A percentile compares a stretch with the other conserved stretches of the same genome.
Evolutionary conservation across 1,140 invertebrate species (phyloP).

Genomic region (Gryon sp.): DNA sequence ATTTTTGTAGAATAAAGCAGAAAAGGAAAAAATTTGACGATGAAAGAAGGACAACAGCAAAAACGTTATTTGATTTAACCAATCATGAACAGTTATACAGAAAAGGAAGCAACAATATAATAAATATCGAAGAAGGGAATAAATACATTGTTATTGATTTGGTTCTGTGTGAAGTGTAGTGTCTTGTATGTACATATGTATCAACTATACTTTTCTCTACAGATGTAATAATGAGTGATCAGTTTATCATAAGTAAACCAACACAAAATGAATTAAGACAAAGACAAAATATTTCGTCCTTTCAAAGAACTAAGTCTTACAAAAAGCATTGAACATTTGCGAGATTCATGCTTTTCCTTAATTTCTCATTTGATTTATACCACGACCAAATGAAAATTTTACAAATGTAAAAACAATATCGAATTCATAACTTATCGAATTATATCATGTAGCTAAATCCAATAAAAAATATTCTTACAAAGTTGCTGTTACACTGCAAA

Average conservation of each 20-base stretch:
- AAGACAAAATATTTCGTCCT: constrained; percentile 60
- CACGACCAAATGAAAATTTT: constrained; percentile 32
- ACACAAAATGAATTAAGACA: constrained; percentile 47
- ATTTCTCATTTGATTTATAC: constrained; percentile 24
- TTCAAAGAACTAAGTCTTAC: constrained; percentile 64
- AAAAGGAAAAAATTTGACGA: constrained; percentile 28
- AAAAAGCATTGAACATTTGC: constrained; percentile 71
- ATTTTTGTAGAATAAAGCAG: constrained; percentile 56
- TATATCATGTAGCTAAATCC: constrained; percentile 38
- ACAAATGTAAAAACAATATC: constrained; percentile 29
- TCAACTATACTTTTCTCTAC: constrained; percentile 76
- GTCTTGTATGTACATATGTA: constrained; percentile 79
- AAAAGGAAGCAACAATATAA: constrained; percentile 65
- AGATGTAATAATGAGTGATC: constrained; percentile 72
- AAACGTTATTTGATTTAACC: constrained; percentile 57
- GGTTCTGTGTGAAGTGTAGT: constrained; percentile 78
- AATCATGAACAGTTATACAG: constrained; percentile 58
- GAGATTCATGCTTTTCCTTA: constrained; percentile 30
- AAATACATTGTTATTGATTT: constrained; percentile 75
- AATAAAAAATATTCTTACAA: constrained; percentile 60
- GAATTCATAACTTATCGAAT: constrained; percentile 26
- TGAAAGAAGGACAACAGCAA: constrained; percentile 34
- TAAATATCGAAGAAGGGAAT: constrained; percentile 68
- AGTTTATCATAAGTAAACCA: constrained; percentile 57
- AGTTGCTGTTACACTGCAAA: constrained; percentile 46